phyloP scores from a whole-genome alignment of 1,140 invertebrate genomes.

The Cylas formicarius region DNA sequence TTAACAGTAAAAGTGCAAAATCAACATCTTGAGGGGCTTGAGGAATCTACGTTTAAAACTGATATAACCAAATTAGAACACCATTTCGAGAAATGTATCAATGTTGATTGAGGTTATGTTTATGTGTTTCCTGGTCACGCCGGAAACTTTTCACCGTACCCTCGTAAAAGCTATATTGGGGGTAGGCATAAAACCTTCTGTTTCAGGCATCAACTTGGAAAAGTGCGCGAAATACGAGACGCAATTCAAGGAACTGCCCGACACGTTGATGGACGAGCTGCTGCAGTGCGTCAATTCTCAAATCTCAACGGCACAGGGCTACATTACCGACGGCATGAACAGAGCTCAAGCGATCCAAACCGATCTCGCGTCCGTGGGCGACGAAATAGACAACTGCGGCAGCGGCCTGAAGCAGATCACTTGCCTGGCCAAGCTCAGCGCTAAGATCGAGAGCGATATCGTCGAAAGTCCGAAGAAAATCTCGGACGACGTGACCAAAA shows the following conservation, averaged over 20 bases:
- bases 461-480: conserved; percentile 8
- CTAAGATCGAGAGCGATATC: conserved; percentile 6
- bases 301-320: background rate
- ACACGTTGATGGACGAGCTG: conserved; percentile 4
- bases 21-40: too few relatives aligned
- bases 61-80: too few relatives aligned
- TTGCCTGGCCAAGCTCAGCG: conserved; percentile 8
- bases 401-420: conserved; percentile 1
- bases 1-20: too few relatives aligned
- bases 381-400: conserved; percentile 13
- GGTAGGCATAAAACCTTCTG: background rate
- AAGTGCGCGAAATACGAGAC: conserved; percentile 7
- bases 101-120: too few relatives aligned
- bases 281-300: background rate
- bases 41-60: too few relatives aligned
- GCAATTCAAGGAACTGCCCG: conserved; percentile 4
- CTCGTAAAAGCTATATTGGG: too few relatives aligned
- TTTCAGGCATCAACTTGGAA: conserved; percentile 5
- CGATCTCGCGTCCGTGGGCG: conserved; percentile 10
- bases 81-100: too few relatives aligned
- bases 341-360: conserved; percentile 1
- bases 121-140: too few relatives aligned
- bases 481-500: background rate
- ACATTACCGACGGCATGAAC: conserved; percentile 1
- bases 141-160: too few relatives aligned